phyloP scores from a whole-genome alignment of 2,797 vertebrate species.

The Crax fasciolata region DNA sequence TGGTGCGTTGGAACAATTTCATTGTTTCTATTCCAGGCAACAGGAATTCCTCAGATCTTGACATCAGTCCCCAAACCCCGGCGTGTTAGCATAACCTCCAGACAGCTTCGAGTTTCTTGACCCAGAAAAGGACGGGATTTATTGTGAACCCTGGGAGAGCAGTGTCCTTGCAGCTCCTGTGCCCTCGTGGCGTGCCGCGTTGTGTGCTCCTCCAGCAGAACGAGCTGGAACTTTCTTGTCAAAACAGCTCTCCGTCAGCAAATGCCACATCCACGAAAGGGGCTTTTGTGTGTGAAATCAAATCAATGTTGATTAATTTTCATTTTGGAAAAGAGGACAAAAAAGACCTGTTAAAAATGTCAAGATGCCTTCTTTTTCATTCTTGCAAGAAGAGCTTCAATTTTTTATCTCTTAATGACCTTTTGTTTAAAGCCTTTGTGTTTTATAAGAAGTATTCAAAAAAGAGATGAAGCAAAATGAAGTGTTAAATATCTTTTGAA shows the following conservation, averaged over 20 bases:
- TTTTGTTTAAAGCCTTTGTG: constrained; percentile 69
- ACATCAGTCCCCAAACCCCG: constrained; percentile 57
- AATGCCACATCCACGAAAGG: constrained; percentile 26
- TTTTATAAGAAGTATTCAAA: constrained; percentile 28
- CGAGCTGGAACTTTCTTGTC: constrained; percentile 25
- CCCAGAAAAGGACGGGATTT: constrained; percentile 67
- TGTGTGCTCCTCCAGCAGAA: not conserved
- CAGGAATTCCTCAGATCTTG: constrained; percentile 75
- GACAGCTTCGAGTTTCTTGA: constrained; percentile 69
- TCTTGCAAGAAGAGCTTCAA: not conserved
- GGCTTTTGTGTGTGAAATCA: constrained; percentile 60
- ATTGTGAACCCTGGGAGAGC: constrained; percentile 43
- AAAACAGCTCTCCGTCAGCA: constrained; percentile 30
- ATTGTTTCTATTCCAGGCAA: constrained; percentile 73
- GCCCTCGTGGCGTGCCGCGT: not conserved
- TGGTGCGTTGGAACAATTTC: constrained; percentile 69
- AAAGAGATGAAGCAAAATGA: constrained; percentile 12
- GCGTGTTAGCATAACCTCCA: constrained; percentile 71
- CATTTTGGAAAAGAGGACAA: not conserved
- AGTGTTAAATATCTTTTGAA: constrained; percentile 42
- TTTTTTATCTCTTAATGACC: constrained; percentile 72
- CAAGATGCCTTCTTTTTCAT: constrained; percentile 47
- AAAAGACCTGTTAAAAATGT: constrained; percentile 39
- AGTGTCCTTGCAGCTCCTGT: constrained; percentile 42
- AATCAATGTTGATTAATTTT: constrained; percentile 69